Percentiles rank a stretch among this genome's conserved stretches.
Evolutionary conservation across 2,888 invertebrate genomes (phyloP).

Genomic region (Masnerella sp.): DNA sequence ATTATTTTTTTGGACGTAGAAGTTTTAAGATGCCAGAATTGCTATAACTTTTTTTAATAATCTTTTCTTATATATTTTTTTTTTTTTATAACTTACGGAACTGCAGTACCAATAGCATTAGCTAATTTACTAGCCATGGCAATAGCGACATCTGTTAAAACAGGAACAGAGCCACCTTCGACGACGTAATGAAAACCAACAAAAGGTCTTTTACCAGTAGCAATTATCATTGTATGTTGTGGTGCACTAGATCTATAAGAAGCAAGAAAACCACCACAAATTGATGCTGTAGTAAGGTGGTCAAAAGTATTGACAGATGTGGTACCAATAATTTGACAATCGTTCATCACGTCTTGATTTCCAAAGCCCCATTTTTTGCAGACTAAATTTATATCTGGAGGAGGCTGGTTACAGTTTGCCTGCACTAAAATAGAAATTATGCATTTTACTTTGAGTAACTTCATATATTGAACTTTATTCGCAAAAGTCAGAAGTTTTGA

Average conservation of each 20-base stretch:
- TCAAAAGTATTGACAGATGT: constrained; percentile 89
- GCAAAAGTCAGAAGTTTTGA: too few relatives aligned
- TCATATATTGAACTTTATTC: background rate
- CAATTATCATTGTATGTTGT: constrained; percentile 86
- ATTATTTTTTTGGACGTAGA: too few relatives aligned
- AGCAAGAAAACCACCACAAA: constrained; percentile 86
- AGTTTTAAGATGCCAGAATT: too few relatives aligned
- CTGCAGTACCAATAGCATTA: constrained; percentile 80
- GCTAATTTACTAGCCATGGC: constrained; percentile 93
- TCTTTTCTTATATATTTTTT: too few relatives aligned
- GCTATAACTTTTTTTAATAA: too few relatives aligned
- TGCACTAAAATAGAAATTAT: constrained; percentile 56
- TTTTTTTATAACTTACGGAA: constrained; percentile 82
- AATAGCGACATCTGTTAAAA: constrained; percentile 93
- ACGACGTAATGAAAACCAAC: constrained; percentile 93
- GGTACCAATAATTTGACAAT: constrained; percentile 87
- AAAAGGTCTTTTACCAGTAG: constrained; percentile 90
- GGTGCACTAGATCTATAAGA: constrained; percentile 86
- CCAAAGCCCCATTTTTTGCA: constrained; percentile 93
- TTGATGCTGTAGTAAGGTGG: constrained; percentile 89
- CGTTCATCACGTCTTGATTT: constrained; percentile 86
- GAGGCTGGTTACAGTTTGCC: constrained; percentile 82
- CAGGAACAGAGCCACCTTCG: constrained; percentile 90
- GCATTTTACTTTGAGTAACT: background rate
- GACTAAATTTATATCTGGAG: constrained; percentile 82